Evolutionary conservation across 2,113 vertebrate genomes (phyloP), one percentile per base, ranked within the genome.

Genomic region (Tupaia tana): DNA sequence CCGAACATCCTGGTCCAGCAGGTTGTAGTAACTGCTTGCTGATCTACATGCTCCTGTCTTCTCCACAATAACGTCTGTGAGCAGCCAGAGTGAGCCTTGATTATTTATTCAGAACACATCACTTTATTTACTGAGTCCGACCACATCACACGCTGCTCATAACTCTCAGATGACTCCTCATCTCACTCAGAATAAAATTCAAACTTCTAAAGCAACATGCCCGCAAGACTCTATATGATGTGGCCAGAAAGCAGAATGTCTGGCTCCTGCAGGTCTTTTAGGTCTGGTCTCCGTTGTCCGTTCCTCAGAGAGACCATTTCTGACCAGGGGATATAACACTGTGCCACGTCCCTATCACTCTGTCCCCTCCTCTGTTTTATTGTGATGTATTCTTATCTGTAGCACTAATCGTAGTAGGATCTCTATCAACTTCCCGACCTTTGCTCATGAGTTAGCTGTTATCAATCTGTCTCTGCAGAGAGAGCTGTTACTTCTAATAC

Each of bases 101-200:
- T 77, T 61, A 52, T 52, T 79, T 25, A 96, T 95, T 96, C 89
- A 58, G 74, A 43, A 56, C 79, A 94, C 61, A 25, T 71, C 20
- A 16, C 34, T 89, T 80, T 95, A 87, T 94, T 95, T 94, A 89
- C 74, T 0, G 10, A 93, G 31, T 95, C 92, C 92, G 91, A 77
- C 70, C 83, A 78, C 66, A 78, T 89, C 79, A n/a, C 7, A 59
- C 34, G 77, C 61, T 15, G n/a, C 83, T 86, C 19, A 18, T 58
- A 82, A 86, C 59, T 89, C 95, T 94, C 96, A 1, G 4, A 71
- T 59, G 93, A 87, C 63, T 82, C 75, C 69, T 90, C 93, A 80
- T 95, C 86, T 92, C 90, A 54, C 81, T 89, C 91, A 19, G 75
- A 96, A 69, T 90, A 91, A 95, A 95, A 96, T 54, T 82, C 95